These are phyloP conservation scores for Lepidochitona cinerea DNA, from an alignment of 2,888 invertebrate species.

Conservation along the genomic window DNA sequence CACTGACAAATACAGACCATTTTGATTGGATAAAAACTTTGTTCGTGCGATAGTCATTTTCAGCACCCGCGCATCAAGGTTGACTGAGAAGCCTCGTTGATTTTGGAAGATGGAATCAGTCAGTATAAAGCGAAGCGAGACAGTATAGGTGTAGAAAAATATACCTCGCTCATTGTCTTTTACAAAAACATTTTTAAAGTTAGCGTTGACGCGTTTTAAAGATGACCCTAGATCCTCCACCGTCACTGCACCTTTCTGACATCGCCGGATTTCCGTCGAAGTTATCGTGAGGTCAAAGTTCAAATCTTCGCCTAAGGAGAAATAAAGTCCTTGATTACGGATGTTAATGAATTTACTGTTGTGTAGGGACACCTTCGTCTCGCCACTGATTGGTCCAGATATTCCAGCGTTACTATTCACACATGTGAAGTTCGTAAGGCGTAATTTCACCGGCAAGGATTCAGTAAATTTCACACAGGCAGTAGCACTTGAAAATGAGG, in stretches of 20 bases:
- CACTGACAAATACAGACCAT: not conserved
- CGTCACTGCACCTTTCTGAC: not conserved
- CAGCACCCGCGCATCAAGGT: not conserved
- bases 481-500: not conserved
- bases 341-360: slow-evolving; percentile 1
- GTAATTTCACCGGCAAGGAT: not conserved
- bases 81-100: not conserved
- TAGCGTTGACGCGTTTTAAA: not conserved
- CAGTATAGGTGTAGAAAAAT: slow-evolving; percentile 1
- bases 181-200: not conserved
- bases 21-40: not conserved
- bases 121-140: not conserved
- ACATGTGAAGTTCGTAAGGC: not conserved
- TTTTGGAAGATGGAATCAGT: not conserved
- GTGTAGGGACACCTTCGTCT: not conserved
- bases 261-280: not conserved
- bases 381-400: not conserved
- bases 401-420: not conserved
- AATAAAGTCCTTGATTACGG: not conserved
- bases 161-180: not conserved
- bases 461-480: not conserved
- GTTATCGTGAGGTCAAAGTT: not conserved
- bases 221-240: not conserved
- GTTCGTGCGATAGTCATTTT: not conserved
- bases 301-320: not conserved